Conservation (phyloP, 2,113 vertebrate genomes). For the Amphiprion ocellaris region DNA sequence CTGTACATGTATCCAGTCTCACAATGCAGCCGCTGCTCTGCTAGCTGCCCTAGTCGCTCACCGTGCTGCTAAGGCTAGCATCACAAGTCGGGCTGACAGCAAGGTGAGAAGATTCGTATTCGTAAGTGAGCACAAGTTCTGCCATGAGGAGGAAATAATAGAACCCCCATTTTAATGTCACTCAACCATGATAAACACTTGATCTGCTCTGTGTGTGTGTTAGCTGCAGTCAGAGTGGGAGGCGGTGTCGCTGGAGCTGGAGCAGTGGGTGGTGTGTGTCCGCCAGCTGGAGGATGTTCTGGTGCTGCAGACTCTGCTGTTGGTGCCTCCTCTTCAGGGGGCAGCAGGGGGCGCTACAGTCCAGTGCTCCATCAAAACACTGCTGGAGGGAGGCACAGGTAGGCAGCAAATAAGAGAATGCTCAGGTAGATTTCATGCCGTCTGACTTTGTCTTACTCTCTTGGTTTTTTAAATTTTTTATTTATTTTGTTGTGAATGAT, state of each 20-base stretch:
- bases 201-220: neutral
- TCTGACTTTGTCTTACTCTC: neutral
- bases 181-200: too few species aligned
- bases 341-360: conserved; percentile 82
- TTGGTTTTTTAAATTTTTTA: neutral
- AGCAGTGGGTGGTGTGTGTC: conserved; percentile 95
- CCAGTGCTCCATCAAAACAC: conserved; percentile 90
- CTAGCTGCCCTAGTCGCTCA: conserved; percentile 91
- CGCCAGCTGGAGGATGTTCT: conserved; percentile 94
- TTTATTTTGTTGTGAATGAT: neutral
- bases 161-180: neutral
- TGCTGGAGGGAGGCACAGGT: conserved; percentile 96
- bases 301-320: conserved; percentile 92
- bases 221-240: conserved; percentile 90
- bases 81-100: conserved; percentile 85
- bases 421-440: neutral
- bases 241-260: conserved; percentile 93
- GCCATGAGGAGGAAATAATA: too few species aligned
- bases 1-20: conserved; percentile 89
- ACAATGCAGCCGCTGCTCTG: conserved; percentile 90
- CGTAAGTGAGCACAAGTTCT: too few species aligned
- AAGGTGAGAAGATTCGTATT: conserved; percentile 77
- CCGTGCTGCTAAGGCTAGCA: conserved; percentile 86
- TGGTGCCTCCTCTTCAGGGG: conserved; percentile 72
- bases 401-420: neutral